Evolutionary conservation across 1,140 invertebrate genomes (phyloP).

Genomic region (Asbolus verrucosus): DNA sequence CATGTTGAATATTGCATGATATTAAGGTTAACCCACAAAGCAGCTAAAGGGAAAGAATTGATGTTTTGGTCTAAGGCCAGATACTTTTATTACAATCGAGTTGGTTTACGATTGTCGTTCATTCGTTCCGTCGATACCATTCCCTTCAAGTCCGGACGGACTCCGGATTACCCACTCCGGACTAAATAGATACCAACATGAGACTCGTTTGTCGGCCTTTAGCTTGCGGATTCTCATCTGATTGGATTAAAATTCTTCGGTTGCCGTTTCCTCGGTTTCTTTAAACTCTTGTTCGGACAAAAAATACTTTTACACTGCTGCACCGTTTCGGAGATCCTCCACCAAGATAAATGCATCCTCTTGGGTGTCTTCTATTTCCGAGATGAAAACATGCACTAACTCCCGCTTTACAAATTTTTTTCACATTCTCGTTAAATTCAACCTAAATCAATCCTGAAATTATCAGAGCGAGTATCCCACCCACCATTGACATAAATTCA

Average conservation of each 20-base stretch:
- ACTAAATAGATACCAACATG: conserved; percentile 35
- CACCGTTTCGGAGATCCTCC: background rate
- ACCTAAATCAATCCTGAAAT: too few species aligned
- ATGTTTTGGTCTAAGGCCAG: conserved; percentile 23
- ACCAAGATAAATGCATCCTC: conserved; percentile 8
- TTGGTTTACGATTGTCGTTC: conserved; percentile 27
- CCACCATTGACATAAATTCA: too few species aligned
- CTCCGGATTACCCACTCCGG: conserved; percentile 35
- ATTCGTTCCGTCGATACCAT: conserved; percentile 22
- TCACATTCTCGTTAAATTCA: too few species aligned
- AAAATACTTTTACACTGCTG: conserved; percentile 17
- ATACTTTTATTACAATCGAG: conserved; percentile 24
- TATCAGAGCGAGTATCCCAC: too few species aligned
- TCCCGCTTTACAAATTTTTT: too few species aligned
- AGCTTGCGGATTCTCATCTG: conserved; percentile 31
- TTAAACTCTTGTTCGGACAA: conserved; percentile 2
- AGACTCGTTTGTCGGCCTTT: conserved; percentile 32
- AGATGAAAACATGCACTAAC: too few species aligned
- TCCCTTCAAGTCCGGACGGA: conserved; percentile 33
- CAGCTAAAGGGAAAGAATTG: background rate
- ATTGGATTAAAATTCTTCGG: conserved; percentile 44
- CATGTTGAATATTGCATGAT: background rate
- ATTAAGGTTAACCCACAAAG: background rate
- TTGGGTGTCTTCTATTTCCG: too few species aligned
- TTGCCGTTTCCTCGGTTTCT: conserved; percentile 17